phyloP scores from a whole-genome alignment of 1,140 invertebrate genomes.

The Aphaenogaster floridana region DNA sequence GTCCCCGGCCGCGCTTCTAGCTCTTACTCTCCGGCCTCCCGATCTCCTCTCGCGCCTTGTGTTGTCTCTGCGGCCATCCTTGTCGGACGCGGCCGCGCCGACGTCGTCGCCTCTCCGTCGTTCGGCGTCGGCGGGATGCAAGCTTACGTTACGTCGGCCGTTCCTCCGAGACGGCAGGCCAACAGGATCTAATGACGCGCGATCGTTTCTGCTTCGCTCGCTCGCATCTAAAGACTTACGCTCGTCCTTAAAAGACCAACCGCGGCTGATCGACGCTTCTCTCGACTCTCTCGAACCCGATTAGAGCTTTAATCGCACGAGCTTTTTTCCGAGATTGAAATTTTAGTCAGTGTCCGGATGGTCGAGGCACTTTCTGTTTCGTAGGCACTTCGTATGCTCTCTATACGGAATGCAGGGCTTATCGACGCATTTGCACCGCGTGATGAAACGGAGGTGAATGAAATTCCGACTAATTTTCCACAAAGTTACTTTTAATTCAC shows the following conservation, averaged over 20 bases:
- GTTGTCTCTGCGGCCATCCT: constrained; percentile 48
- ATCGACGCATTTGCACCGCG: background rate
- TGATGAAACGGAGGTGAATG: background rate
- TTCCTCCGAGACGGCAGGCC: constrained; percentile 72
- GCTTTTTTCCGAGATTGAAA: background rate
- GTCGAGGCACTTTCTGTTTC: background rate
- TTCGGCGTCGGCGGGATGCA: constrained; percentile 72
- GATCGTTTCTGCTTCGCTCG: constrained; percentile 50
- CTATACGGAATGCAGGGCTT: background rate
- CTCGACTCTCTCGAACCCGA: background rate
- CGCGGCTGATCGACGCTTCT: background rate
- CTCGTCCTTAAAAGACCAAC: constrained; percentile 22
- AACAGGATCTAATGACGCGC: constrained; percentile 74
- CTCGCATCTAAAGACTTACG: constrained; percentile 27
- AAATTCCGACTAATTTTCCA: background rate
- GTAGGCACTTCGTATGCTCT: background rate
- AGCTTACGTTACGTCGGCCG: constrained; percentile 75
- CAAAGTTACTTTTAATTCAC: background rate
- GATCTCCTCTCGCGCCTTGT: constrained; percentile 70
- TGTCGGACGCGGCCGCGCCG: constrained; percentile 42
- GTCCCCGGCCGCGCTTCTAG: constrained; percentile 50
- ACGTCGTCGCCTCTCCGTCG: constrained; percentile 71
- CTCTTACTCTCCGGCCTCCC: constrained; percentile 57
- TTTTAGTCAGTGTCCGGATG: background rate
- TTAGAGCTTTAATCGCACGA: background rate